Percentiles rank a stretch among this genome's conserved stretches.
Evolutionary conservation across 1,140 invertebrate genomes (phyloP).

Genomic region (Pseudoatta argentina): DNA sequence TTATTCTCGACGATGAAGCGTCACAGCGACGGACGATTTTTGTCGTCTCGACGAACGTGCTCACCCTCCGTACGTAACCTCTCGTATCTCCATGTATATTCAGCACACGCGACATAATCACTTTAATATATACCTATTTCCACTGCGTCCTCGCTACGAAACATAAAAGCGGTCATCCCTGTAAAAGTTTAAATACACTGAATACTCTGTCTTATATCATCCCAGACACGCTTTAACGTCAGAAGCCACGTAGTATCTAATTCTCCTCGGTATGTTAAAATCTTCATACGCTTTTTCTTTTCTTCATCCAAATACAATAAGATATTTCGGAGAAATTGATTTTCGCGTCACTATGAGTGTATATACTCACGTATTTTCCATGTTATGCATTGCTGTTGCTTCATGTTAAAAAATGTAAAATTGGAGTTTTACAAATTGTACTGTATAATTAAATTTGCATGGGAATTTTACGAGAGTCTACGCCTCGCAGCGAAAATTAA

Average conservation of each 20-base stretch:
- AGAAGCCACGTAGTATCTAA: background rate
- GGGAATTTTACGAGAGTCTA: constrained; percentile 13
- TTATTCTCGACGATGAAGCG: constrained; percentile 23
- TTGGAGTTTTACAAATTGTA: constrained; percentile 3
- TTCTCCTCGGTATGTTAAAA: background rate
- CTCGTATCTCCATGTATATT: constrained; percentile 16
- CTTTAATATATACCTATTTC: constrained; percentile 71
- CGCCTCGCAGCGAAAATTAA: constrained; percentile 8
- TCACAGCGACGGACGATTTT: constrained; percentile 30
- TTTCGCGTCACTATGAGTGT: background rate
- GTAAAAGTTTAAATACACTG: constrained; percentile 68
- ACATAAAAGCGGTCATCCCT: constrained; percentile 67
- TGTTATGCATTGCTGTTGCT: background rate
- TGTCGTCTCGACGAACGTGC: constrained; percentile 50
- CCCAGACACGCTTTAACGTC: background rate
- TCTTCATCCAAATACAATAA: background rate
- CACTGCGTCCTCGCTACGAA: constrained; percentile 58
- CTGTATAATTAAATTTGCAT: background rate
- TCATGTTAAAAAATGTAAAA: background rate
- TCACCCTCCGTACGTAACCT: constrained; percentile 30
- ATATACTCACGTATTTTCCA: background rate
- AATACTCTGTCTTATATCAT: constrained; percentile 10
- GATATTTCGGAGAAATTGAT: background rate
- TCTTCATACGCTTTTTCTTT: background rate
- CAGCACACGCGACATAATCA: constrained; percentile 66